Evolutionary conservation across 2,888 invertebrate species (phyloP).

Genomic region (Bembecia ichneumoniformis): DNA sequence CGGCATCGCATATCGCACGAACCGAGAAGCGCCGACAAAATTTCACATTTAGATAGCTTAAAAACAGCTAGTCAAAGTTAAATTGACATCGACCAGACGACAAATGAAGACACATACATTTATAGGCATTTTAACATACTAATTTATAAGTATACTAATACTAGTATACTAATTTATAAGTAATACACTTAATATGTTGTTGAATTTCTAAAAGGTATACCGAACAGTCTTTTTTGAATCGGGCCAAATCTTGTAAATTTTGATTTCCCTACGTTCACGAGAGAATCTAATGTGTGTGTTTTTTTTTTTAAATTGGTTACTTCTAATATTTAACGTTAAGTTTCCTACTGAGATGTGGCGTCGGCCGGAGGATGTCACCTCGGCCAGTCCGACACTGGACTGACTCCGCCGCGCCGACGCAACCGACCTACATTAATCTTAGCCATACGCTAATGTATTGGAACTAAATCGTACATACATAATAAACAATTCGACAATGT

Average conservation of each 20-base stretch:
- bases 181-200: conserved; percentile 31
- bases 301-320: conserved; percentile 32
- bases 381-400: not conserved
- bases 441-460: conserved; percentile 21
- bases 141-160: conserved; percentile 39
- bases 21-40: conserved; percentile 30
- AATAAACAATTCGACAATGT: conserved; percentile 12
- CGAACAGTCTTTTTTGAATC: conserved; percentile 78
- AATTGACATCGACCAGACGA: conserved; percentile 49
- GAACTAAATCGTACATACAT: conserved; percentile 21
- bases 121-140: conserved; percentile 17
- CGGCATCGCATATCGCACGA: conserved; percentile 7
- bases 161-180: conserved; percentile 43
- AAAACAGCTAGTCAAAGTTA: conserved; percentile 28
- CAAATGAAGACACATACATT: conserved; percentile 36
- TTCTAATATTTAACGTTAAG: not conserved
- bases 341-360: not conserved
- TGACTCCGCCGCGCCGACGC: not conserved
- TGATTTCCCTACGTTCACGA: conserved; percentile 61
- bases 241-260: conserved; percentile 76
- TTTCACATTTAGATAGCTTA: conserved; percentile 22
- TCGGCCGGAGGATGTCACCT: not conserved
- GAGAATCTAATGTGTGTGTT: conserved; percentile 49
- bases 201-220: conserved; percentile 73
- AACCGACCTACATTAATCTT: not conserved